Conservation (phyloP, 2,888 invertebrate genomes). For the Gymnoscelis rufifasciata region DNA sequence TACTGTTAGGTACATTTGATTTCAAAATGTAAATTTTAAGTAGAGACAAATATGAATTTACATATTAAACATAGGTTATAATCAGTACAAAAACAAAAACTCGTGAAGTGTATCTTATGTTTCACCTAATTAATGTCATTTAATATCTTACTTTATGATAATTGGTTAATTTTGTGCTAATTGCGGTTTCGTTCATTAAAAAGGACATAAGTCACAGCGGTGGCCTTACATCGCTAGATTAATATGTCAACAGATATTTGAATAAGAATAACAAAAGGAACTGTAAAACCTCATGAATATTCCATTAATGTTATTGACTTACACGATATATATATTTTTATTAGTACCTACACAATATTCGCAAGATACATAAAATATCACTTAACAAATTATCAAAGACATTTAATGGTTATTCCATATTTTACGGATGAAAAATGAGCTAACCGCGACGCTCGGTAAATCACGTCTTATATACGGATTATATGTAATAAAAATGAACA, state of each 20-base stretch:
- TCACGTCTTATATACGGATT: not conserved
- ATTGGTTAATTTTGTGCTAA: not conserved
- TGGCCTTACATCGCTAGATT: conserved; percentile 1
- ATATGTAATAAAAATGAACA: conserved; percentile 3
- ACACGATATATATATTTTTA: conserved; percentile 17
- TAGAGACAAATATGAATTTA: too few relatives aligned
- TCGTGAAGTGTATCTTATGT: too few relatives aligned
- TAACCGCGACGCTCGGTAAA: not conserved
- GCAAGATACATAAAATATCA: conserved; percentile 34
- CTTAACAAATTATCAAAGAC: conserved; percentile 32
- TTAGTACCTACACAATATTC: conserved; percentile 15
- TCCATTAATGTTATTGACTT: conserved; percentile 11
- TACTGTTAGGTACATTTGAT: too few relatives aligned
- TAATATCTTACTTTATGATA: not conserved
- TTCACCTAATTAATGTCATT: not conserved
- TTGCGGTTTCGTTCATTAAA: not conserved
- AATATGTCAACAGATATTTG: conserved; percentile 12
- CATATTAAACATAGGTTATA: too few relatives aligned
- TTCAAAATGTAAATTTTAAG: too few relatives aligned
- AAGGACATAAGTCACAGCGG: not conserved
- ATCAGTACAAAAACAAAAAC: too few relatives aligned
- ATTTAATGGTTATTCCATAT: conserved; percentile 20
- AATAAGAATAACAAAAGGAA: conserved; percentile 11
- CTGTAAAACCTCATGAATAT: conserved; percentile 14
- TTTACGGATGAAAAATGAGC: conserved; percentile 12